Percentiles rank a stretch among this genome's conserved stretches.
Conservation (phyloP, 2,113 vertebrate genomes). For the Ifrita kowaldi region DNA sequence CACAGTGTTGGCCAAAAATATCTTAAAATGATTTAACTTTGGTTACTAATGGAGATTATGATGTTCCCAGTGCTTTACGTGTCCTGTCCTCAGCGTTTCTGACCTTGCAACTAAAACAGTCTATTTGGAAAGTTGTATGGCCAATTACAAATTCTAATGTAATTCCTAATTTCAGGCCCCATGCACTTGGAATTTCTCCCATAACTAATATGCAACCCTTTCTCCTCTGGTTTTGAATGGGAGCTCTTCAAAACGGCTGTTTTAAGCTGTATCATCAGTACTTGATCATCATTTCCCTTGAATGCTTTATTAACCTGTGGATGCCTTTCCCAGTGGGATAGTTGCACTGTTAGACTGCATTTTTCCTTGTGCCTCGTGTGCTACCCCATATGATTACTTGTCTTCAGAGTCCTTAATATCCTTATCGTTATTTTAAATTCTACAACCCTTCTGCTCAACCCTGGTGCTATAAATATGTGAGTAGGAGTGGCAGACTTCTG, state of each 20-base stretch:
- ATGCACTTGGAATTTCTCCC: not conserved
- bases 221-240: not conserved
- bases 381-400: not conserved
- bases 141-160: not conserved
- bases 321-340: not conserved
- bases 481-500: conserved; percentile 54
- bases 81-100: not conserved
- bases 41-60: not conserved
- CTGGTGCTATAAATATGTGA: conserved; percentile 31
- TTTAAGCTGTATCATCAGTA: not conserved
- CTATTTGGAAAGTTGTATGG: not conserved
- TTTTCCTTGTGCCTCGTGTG: not conserved
- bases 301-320: not conserved
- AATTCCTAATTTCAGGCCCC: not conserved
- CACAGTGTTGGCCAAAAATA: not conserved
- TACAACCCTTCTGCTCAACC: not conserved
- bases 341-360: not conserved
- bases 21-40: not conserved
- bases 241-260: not conserved
- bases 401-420: conserved; percentile 18
- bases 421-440: not conserved
- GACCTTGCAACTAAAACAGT: not conserved
- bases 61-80: not conserved
- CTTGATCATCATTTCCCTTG: not conserved
- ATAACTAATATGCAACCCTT: not conserved